Base-by-base conservation (phyloP, 2,113 vertebrate genomes). In the Pachypanchax playfairii region DNA sequence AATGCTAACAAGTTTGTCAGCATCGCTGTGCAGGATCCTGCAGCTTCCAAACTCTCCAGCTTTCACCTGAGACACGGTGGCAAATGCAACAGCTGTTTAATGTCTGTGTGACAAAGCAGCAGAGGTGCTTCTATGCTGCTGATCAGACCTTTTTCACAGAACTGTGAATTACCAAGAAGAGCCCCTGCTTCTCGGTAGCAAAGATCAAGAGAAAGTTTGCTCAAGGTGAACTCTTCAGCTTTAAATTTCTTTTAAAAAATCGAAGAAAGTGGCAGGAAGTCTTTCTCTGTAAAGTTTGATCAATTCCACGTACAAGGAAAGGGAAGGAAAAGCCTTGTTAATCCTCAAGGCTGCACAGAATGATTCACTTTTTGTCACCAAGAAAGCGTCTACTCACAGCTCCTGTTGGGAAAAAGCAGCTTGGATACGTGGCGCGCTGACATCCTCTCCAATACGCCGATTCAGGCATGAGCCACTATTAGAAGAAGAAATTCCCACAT, bases 401-500 rank as follows among this genome's bases (percentile, higher is more conserved):
- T 47, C 36, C 31, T 1, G 50, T 38, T 29, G 22, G n/a, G n/a
- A 71, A 29, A 38, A 48, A 50, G 43, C 61, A 21, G 48, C 70
- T 54, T 26, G 36, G 41, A 53, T 63, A 43, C 29, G 29, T 31
- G 44, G 38, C 24, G 66, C 6, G 2, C 49, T 10, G 6, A 35
- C 18, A 38, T 70, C 51, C 57, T 70, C 56, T 21, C 29, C 53
- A 20, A 46, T 57, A 48, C 13, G 46, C 77, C 6, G 65, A 81
- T 84, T 82, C 73, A 79, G 41, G 36, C 12, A 44, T 51, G 57
- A 74, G 64, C 65, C 73, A 55, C 73, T 51, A 17, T 70, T 52
- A 58, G 69, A 47, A 77, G 69, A 47, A 77, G 55, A 85, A 77
- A 84, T 82, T 88, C 83, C 84, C 84, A 76, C 70, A 74, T 80